Evolutionary conservation across 2,797 vertebrate species (phyloP), one percentile per base, ranked within the genome.

Genomic region (Arvicola amphibius): DNA sequence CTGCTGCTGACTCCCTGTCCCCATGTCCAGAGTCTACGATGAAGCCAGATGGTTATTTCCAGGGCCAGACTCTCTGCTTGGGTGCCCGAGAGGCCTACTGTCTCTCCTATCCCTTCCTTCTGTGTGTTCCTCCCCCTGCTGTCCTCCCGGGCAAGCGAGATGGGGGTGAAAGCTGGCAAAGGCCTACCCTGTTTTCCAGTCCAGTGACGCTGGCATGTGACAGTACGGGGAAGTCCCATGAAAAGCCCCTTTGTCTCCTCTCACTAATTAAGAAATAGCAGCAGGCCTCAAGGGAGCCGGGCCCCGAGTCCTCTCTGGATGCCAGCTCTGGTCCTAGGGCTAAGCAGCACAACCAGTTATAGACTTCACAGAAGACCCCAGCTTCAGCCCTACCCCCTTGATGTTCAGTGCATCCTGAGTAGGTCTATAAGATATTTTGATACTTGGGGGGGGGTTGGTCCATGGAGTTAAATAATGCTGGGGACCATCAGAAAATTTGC

Each of bases 211-310:
- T 97, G 88, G 65, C 96, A 32, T 92, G 97, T 92, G 84, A 83
- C 95, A 88, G 13, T 78, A 6, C 9, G 10, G 88, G 92, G 69
- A 83, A 83, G 67, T 40, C 88, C 92, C 90, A 1, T 90, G 94
- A 97, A 98, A 97, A 93, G 90, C 53, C n/a, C 65, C 87, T 98
- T 97, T 95, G 95, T 98, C 6, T 21, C 17, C 63, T 81, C 43
- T 91, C 12, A 90, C 69, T 97, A 89, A 97, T 95, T 97, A 51
- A 69, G 97, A 94, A 96, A 94, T 95, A 80, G 95, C 96, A 88
- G 94, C 94, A 63, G 91, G 93, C 84, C 61, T 53, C 0, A 4
- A n/a, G 29, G 85, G 86, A 51, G 84, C 87, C 34, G 0, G 76
- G 86, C 59, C 93, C 92, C 14, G 0, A 17, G 48, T 80, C 84